phyloP scores from a whole-genome alignment of 2,888 invertebrate genomes.

The Athalia circularis region DNA sequence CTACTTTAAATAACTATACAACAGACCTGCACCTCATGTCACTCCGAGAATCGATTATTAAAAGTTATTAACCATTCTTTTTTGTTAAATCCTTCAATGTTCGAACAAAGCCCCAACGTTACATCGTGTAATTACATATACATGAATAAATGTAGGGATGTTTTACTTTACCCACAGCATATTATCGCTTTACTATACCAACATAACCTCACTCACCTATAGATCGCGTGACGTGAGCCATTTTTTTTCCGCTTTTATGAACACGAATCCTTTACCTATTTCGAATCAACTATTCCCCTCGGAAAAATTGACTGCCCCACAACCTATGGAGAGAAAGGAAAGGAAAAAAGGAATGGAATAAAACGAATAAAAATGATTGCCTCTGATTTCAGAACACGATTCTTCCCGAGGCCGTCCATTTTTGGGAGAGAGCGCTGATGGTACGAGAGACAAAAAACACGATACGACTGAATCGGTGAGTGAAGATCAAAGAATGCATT shows the following conservation, averaged over 20 bases:
- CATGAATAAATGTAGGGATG: neutral
- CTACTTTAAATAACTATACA: no score
- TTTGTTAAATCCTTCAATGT: no score
- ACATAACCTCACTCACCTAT: neutral
- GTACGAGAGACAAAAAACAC: conserved; percentile 91
- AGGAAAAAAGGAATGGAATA: neutral
- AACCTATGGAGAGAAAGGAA: neutral
- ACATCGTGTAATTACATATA: neutral
- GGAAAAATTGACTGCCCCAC: no score
- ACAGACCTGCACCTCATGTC: no score
- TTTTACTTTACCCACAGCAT: neutral
- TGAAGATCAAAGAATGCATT: neutral
- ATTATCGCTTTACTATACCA: conserved; percentile 8
- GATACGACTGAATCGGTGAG: conserved; percentile 91
- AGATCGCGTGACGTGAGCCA: conserved; percentile 31
- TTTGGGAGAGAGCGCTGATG: conserved; percentile 94
- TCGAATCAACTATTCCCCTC: neutral
- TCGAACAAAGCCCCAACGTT: no score
- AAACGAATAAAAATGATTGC: conserved; percentile 35
- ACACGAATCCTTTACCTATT: conserved; percentile 29
- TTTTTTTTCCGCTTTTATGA: conserved; percentile 23
- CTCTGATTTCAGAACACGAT: conserved; percentile 85
- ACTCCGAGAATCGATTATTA: no score
- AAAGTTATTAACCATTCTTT: no score
- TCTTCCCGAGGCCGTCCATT: conserved; percentile 92